phyloP scores from a whole-genome alignment of 2,888 invertebrate species.

The Phortica magna region DNA sequence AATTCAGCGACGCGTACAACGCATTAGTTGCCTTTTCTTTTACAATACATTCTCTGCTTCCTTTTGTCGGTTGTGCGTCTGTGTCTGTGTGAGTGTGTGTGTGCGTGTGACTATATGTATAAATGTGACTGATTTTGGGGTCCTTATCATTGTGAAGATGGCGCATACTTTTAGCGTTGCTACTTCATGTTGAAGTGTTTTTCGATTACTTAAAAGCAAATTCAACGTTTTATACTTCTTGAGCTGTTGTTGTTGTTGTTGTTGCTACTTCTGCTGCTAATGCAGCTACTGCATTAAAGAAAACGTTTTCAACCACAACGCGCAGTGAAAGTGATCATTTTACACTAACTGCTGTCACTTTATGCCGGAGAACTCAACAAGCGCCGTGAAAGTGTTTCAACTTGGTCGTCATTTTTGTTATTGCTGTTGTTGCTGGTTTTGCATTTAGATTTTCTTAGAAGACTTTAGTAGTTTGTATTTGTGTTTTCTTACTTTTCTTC shows the following conservation, averaged over 20 bases:
- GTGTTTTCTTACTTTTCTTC: constrained; percentile 37
- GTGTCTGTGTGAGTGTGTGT: constrained; percentile 32
- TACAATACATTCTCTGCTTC: constrained; percentile 30
- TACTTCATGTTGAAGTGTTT: constrained; percentile 63
- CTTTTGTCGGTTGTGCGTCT: neutral
- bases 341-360: constrained; percentile 7
- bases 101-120: constrained; percentile 36
- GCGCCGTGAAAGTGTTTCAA: neutral
- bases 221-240: constrained; percentile 50
- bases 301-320: neutral
- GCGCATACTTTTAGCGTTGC: constrained; percentile 57
- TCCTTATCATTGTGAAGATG: constrained; percentile 7
- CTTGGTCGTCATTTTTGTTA: constrained; percentile 12
- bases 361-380: neutral
- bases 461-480: constrained; percentile 34
- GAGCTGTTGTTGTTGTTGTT: neutral
- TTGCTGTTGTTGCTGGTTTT: constrained; percentile 16
- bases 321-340: constrained; percentile 60
- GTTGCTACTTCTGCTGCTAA: neutral
- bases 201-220: constrained; percentile 75
- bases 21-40: constrained; percentile 66
- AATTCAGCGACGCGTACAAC: constrained; percentile 78
- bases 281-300: neutral
- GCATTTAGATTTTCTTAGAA: neutral
- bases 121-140: neutral